These are phyloP conservation scores for Ptychochromis oligacanthus DNA, from an alignment of 2,113 vertebrate species.

Conservation along the genomic window DNA sequence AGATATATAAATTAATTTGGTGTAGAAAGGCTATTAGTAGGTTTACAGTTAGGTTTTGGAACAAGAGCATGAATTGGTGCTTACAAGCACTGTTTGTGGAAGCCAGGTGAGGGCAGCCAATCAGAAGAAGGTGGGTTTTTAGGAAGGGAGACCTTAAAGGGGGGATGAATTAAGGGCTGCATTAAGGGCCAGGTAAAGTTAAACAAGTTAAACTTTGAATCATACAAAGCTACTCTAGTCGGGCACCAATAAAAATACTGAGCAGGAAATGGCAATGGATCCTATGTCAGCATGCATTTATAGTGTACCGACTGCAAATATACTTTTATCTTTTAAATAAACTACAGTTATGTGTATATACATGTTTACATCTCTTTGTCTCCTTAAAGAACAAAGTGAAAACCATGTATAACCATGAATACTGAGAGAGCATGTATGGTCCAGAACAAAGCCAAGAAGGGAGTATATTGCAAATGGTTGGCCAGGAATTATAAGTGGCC, in stretches of 20 bases:
- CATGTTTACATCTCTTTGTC: not conserved
- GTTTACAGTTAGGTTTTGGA: not conserved
- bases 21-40: too few species aligned
- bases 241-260: too few species aligned
- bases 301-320: not conserved
- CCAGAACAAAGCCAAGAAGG: not conserved
- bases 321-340: not conserved
- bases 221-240: too few species aligned
- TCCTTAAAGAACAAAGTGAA: not conserved
- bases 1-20: not conserved
- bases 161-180: too few species aligned
- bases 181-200: too few species aligned
- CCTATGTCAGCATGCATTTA: too few species aligned
- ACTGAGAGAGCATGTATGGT: too few species aligned
- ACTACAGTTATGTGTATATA: rapidly evolving
- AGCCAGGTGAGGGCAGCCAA: not conserved
- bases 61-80: not conserved
- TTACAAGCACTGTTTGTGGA: not conserved
- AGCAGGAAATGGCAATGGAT: too few species aligned
- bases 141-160: not conserved
- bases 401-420: not conserved
- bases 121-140: not conserved
- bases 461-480: not conserved
- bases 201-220: too few species aligned
- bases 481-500: not conserved